Evolutionary conservation across 2,797 vertebrate genomes (phyloP).

Genomic region (Prunella strophiata): DNA sequence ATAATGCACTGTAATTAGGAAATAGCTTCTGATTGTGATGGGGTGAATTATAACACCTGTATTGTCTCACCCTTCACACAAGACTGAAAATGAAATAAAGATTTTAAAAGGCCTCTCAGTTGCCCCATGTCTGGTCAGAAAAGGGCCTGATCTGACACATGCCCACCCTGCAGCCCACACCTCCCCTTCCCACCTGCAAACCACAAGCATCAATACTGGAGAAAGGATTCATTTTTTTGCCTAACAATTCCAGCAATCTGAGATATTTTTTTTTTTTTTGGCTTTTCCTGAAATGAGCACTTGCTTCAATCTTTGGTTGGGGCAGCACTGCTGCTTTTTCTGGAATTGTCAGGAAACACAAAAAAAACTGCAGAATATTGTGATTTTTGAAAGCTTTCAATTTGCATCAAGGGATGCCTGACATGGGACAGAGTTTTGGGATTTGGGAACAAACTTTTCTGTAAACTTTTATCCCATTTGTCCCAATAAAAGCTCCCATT

Average conservation of each 20-base stretch:
- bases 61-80: not conserved
- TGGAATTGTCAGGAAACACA: not conserved
- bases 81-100: not conserved
- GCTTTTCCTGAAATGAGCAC: not conserved
- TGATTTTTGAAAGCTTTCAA: accelerated
- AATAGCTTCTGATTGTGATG: not conserved
- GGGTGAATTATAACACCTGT: not conserved
- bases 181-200: not conserved
- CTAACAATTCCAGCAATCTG: accelerated
- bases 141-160: not conserved
- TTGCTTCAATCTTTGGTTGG: not conserved
- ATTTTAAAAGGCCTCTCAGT: not conserved
- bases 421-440: accelerated
- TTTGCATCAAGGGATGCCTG: not conserved
- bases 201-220: accelerated
- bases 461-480: not conserved
- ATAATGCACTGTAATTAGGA: not conserved
- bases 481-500: accelerated
- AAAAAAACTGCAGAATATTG: accelerated
- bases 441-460: not conserved
- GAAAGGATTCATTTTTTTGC: accelerated
- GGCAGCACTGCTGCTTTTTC: not conserved
- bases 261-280: too few relatives aligned
- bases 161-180: not conserved
- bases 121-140: not conserved